phyloP scores from a whole-genome alignment of 2,113 vertebrate genomes.

The Sclerurus mexicanus region DNA sequence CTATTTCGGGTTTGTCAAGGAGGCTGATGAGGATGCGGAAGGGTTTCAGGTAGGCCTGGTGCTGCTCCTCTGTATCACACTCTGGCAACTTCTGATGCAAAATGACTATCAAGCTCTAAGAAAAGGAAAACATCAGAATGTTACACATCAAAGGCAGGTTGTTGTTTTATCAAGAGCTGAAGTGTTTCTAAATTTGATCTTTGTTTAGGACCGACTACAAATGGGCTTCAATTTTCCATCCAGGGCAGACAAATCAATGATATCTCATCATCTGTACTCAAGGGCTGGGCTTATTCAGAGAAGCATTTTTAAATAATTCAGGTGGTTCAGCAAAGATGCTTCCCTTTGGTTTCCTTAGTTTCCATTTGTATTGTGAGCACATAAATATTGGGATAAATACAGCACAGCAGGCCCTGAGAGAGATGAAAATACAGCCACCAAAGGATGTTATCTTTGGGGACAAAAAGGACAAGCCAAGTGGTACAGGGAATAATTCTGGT shows the following conservation, averaged over 20 bases:
- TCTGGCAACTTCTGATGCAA: conserved; percentile 84
- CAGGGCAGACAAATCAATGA: neutral
- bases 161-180: neutral
- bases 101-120: conserved; percentile 85
- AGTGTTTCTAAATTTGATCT: neutral
- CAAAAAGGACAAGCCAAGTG: neutral
- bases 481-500: neutral
- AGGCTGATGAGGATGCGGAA: conserved; percentile 92
- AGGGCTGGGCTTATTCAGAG: neutral
- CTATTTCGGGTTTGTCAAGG: conserved; percentile 95
- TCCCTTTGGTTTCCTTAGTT: neutral
- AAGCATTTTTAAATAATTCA: conserved; percentile 24
- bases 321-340: neutral
- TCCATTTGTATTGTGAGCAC: neutral
- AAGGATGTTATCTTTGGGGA: neutral
- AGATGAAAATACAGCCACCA: neutral
- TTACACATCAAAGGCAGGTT: neutral
- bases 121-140: neutral
- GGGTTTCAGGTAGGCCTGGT: conserved; percentile 85
- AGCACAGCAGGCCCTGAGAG: neutral
- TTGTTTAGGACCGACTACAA: neutral
- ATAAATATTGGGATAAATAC: neutral
- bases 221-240: neutral
- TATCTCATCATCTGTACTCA: neutral
- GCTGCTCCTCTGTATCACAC: conserved; percentile 76